These are phyloP conservation scores for Probosciger aterrimus DNA, from an alignment of 2,113 vertebrate genomes.

Conservation along the genomic window DNA sequence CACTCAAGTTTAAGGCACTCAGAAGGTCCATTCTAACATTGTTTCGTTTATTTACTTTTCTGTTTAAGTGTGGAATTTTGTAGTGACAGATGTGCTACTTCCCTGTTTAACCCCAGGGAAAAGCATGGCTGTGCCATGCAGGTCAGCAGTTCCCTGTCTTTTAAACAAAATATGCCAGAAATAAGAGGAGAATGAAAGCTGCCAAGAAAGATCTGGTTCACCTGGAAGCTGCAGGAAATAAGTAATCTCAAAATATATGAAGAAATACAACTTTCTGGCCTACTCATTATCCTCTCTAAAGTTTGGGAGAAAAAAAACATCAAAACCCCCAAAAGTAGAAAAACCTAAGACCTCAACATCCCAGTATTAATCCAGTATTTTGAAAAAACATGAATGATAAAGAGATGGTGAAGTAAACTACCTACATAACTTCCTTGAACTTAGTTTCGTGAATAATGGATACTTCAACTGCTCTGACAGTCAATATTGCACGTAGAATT, in stretches of 20 bases:
- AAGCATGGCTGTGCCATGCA: not conserved
- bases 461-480: not conserved
- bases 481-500: not conserved
- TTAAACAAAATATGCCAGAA: not conserved
- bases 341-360: not conserved
- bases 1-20: not conserved
- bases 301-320: not conserved
- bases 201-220: not conserved
- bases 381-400: not conserved
- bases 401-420: not conserved
- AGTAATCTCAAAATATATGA: not conserved
- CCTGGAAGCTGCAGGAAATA: not conserved
- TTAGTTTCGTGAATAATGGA: not conserved
- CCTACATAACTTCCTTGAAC: not conserved
- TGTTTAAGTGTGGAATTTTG: not conserved
- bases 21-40: not conserved
- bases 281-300: fast-evolving
- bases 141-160: not conserved
- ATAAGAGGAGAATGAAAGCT: not conserved
- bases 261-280: not conserved
- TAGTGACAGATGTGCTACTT: not conserved
- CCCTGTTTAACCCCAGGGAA: not conserved
- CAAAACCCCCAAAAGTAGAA: fast-evolving
- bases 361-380: not conserved
- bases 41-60: not conserved